These are phyloP conservation scores for Brachycybe producta DNA, from an alignment of 2,888 invertebrate genomes.

Conservation along the genomic window DNA sequence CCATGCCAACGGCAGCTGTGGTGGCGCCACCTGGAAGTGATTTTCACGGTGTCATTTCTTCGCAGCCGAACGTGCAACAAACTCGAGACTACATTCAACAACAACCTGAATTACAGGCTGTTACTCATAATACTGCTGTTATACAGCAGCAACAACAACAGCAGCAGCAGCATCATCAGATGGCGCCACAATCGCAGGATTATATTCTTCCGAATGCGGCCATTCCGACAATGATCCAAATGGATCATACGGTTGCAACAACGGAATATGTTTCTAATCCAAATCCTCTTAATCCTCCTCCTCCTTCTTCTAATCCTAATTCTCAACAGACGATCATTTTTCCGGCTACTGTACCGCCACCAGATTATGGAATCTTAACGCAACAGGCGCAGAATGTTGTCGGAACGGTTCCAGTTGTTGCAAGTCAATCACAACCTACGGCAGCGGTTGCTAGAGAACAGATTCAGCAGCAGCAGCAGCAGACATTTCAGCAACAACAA, in stretches of 20 bases:
- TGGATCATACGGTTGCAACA: too few species aligned
- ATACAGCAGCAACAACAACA: constrained; percentile 1
- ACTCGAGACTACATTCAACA: neutral
- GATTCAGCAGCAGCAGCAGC: constrained; percentile 38
- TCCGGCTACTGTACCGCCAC: constrained; percentile 23
- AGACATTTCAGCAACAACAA: constrained; percentile 19
- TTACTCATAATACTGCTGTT: constrained; percentile 7
- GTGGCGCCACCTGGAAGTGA: neutral
- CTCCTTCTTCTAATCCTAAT: constrained; percentile 5
- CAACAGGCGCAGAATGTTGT: constrained; percentile 39
- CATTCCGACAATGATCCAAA: too few species aligned
- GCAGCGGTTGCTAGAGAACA: constrained; percentile 40
- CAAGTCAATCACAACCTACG: too few species aligned
- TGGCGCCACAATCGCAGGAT: too few species aligned
- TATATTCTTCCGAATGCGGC: too few species aligned
- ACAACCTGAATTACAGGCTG: neutral
- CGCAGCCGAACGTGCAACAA: neutral
- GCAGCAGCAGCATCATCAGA: constrained; percentile 6
- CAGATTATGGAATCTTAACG: constrained; percentile 44
- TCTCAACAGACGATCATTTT: constrained; percentile 11
- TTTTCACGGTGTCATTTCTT: neutral
- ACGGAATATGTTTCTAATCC: constrained; percentile 1
- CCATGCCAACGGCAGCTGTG: neutral
- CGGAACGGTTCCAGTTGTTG: constrained; percentile 40
- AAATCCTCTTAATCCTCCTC: constrained; percentile 13